Conservation (phyloP, 1,140 invertebrate genomes). For the Mesaphorura yosii region DNA sequence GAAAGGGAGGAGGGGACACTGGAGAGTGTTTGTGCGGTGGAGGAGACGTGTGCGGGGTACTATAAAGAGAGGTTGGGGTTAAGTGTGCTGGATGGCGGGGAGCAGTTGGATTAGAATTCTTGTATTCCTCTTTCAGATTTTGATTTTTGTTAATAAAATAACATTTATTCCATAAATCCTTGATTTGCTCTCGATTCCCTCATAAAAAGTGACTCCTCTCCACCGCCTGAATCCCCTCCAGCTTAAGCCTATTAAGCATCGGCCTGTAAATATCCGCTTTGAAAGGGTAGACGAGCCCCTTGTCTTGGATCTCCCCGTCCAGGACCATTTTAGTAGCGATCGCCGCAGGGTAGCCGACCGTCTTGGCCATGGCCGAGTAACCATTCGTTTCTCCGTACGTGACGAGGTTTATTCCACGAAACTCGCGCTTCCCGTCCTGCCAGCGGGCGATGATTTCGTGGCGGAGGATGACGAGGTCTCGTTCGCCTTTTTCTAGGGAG, state of each 20-base stretch:
- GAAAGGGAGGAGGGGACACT: background rate
- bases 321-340: constrained; percentile 96
- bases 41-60: too few relatives aligned
- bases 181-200: too few relatives aligned
- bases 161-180: background rate
- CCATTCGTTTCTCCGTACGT: constrained; percentile 75
- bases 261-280: constrained; percentile 81
- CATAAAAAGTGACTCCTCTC: constrained; percentile 41
- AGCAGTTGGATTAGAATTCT: background rate
- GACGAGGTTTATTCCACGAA: constrained; percentile 80
- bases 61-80: background rate
- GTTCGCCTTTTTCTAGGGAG: constrained; percentile 58
- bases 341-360: constrained; percentile 89
- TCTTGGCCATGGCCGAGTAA: constrained; percentile 94
- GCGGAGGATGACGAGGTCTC: constrained; percentile 85
- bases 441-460: constrained; percentile 87
- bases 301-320: constrained; percentile 89
- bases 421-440: constrained; percentile 73
- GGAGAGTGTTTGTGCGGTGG: background rate
- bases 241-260: constrained; percentile 66
- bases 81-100: too few relatives aligned
- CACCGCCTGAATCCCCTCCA: constrained; percentile 71
- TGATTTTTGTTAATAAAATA: background rate
- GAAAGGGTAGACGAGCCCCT: constrained; percentile 83
- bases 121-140: background rate